Evolutionary conservation across 2,113 vertebrate genomes (phyloP).

Genomic region (Nyctibius bracteatus): DNA sequence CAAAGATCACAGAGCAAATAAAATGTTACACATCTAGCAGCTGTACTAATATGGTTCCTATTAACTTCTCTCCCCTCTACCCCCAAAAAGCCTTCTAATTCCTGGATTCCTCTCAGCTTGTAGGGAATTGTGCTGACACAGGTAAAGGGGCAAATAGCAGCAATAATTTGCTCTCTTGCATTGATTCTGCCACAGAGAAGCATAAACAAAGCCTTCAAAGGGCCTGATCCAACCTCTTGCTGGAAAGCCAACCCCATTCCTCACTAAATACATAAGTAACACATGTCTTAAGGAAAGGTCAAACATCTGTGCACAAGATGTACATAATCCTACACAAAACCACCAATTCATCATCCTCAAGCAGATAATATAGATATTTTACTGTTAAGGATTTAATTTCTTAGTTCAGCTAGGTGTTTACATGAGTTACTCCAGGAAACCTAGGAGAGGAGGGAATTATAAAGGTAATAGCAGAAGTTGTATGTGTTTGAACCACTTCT

Average conservation of each 20-base stretch:
- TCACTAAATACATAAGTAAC: background rate
- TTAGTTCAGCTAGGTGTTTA: background rate
- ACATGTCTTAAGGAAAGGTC: background rate
- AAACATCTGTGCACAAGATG: conserved; percentile 25
- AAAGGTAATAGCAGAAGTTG: background rate
- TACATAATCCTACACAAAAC: background rate
- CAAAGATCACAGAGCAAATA: conserved; percentile 3
- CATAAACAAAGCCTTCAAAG: conserved; percentile 13
- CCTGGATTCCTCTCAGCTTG: background rate
- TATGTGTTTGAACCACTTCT: background rate
- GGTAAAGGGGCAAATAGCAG: background rate
- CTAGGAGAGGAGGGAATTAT: background rate
- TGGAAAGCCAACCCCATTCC: background rate
- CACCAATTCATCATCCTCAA: background rate
- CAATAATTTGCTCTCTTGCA: background rate
- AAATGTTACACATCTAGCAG: background rate
- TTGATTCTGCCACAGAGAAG: background rate
- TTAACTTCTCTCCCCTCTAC: background rate
- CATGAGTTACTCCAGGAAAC: background rate
- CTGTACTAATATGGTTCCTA: background rate
- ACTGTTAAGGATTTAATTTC: background rate
- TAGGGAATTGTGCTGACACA: background rate
- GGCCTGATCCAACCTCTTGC: background rate
- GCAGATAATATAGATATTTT: conserved; percentile 6
- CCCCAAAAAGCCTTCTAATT: background rate